Conservation (phyloP, 2,113 vertebrate genomes). For the Dunckerocampus dactyliophorus region DNA sequence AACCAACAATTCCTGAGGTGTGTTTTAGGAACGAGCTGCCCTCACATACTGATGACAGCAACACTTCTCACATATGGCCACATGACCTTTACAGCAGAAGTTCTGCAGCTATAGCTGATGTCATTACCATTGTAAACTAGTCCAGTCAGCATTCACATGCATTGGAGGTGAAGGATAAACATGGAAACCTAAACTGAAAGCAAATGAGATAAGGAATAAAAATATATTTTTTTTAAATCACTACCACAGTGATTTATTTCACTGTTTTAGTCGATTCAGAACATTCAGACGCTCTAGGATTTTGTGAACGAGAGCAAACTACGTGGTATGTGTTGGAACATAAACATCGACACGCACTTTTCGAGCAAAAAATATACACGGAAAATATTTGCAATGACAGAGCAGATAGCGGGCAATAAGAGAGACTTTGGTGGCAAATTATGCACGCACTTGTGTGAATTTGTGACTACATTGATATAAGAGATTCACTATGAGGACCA, state of each 20-base stretch:
- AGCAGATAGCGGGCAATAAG: too few species aligned
- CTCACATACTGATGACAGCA: slow-evolving; percentile 9
- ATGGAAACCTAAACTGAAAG: background rate
- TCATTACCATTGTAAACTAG: slow-evolving; percentile 9
- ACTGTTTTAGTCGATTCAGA: background rate
- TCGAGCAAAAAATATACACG: too few species aligned
- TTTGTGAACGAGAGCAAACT: too few species aligned
- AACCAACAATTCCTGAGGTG: background rate
- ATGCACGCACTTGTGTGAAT: too few species aligned
- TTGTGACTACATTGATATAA: too few species aligned
- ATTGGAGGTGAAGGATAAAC: slow-evolving; percentile 21
- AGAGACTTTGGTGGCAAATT: too few species aligned
- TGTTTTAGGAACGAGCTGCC: background rate
- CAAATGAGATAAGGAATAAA: background rate
- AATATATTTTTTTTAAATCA: background rate
- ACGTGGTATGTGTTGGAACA: too few species aligned
- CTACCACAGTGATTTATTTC: background rate
- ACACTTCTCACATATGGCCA: background rate
- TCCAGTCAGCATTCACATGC: slow-evolving; percentile 16
- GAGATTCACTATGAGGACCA: too few species aligned
- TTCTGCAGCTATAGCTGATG: slow-evolving; percentile 3
- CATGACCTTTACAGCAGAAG: slow-evolving; percentile 19
- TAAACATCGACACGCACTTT: too few species aligned
- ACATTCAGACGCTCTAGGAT: background rate
- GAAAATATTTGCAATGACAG: too few species aligned